Percentiles rank a stretch among this genome's conserved stretches.
These are phyloP conservation scores for Bimastos eiseni DNA, from an alignment of 2,888 invertebrate species.

Conservation along the genomic window DNA sequence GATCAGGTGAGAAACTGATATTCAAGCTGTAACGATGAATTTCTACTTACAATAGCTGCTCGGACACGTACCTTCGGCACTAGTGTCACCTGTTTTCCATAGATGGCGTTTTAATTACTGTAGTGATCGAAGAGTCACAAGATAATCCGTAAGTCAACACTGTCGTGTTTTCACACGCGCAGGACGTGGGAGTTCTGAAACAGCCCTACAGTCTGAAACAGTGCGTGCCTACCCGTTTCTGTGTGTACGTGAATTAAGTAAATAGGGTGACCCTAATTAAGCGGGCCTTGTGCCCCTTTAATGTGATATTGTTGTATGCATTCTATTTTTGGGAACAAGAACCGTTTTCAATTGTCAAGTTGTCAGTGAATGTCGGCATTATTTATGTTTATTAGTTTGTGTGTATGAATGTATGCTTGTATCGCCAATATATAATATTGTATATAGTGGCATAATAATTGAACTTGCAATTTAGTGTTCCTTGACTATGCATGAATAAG, in stretches of 20 bases:
- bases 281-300: no score
- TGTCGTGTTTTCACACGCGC: neutral
- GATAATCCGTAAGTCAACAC: neutral
- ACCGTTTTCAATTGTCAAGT: no score
- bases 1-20: neutral
- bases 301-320: no score
- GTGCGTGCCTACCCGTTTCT: neutral
- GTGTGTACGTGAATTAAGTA: slow-evolving; percentile 23
- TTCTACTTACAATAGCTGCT: neutral
- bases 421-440: neutral
- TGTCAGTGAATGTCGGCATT: slow-evolving; percentile 8
- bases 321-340: no score
- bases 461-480: neutral
- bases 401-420: neutral
- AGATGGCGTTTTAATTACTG: neutral
- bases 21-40: neutral
- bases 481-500: neutral
- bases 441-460: neutral
- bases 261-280: no score
- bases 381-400: neutral
- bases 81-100: neutral
- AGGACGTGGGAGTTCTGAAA: neutral
- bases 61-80: neutral
- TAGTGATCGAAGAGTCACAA: neutral
- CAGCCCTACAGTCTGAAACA: neutral